These are phyloP conservation scores for Hyperoodon ampullatus DNA, from an alignment of 2,113 vertebrate species.

Conservation along the genomic window DNA sequence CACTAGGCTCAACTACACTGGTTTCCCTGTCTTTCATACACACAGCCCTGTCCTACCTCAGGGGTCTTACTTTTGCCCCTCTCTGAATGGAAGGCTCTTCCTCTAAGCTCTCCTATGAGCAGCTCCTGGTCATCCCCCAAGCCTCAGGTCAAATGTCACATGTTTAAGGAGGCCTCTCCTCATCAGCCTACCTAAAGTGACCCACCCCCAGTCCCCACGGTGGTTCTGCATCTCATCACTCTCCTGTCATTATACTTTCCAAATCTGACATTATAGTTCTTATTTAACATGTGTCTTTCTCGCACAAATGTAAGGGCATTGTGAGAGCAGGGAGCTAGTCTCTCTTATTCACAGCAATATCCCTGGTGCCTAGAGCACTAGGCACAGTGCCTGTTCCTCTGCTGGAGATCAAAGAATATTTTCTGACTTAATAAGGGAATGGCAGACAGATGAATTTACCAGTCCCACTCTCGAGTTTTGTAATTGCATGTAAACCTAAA, in stretches of 20 bases:
- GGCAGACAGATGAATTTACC: neutral
- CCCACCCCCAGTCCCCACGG: fast-evolving
- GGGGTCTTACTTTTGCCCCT: neutral
- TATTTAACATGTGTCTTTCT: neutral
- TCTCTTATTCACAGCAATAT: neutral
- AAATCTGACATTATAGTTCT: neutral
- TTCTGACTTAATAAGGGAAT: neutral
- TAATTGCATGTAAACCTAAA: neutral
- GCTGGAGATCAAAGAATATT: neutral
- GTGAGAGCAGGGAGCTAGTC: neutral
- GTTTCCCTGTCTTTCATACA: neutral
- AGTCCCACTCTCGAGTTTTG: neutral
- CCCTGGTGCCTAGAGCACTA: neutral
- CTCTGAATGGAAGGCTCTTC: neutral
- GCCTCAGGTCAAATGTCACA: neutral
- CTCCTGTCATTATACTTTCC: neutral
- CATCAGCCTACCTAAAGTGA: neutral
- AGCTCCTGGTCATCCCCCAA: neutral
- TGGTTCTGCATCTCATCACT: neutral
- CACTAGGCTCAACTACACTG: neutral
- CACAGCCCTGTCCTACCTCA: neutral
- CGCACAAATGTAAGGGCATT: neutral
- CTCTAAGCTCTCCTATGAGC: neutral
- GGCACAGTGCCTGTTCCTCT: neutral
- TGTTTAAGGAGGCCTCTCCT: neutral